These are phyloP conservation scores for Gopherus flavomarginatus DNA, from an alignment of 2,113 vertebrate species.

Conservation along the genomic window DNA sequence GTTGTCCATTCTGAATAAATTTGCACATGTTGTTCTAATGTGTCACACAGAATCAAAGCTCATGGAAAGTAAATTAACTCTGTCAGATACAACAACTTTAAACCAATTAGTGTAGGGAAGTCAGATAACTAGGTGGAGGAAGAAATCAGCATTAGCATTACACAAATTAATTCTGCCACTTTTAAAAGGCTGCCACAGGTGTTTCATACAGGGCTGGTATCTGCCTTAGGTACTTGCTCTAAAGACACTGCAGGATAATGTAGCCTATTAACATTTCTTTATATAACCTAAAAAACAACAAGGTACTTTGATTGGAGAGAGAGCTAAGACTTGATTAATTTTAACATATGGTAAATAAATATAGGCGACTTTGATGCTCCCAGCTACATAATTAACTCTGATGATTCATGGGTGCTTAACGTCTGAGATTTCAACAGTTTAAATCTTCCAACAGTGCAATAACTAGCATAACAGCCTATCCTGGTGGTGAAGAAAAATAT, in stretches of 20 bases:
- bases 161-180: background rate
- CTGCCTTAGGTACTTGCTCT: background rate
- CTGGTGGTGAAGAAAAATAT: background rate
- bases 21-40: background rate
- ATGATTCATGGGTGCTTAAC: background rate
- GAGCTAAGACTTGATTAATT: constrained; percentile 7
- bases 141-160: background rate
- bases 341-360: constrained; percentile 1
- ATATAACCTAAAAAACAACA: background rate
- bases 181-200: background rate
- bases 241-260: background rate
- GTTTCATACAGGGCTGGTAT: background rate
- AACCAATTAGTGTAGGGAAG: background rate
- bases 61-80: background rate
- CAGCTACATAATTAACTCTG: background rate
- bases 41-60: background rate
- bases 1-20: background rate
- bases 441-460: background rate
- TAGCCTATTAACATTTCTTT: background rate
- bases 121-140: background rate
- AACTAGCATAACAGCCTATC: background rate
- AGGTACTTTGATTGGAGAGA: background rate
- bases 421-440: constrained; percentile 12
- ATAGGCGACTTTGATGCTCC: background rate
- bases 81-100: background rate